Conservation (phyloP, 2,888 invertebrate species). For the Nomada ruficornis region DNA sequence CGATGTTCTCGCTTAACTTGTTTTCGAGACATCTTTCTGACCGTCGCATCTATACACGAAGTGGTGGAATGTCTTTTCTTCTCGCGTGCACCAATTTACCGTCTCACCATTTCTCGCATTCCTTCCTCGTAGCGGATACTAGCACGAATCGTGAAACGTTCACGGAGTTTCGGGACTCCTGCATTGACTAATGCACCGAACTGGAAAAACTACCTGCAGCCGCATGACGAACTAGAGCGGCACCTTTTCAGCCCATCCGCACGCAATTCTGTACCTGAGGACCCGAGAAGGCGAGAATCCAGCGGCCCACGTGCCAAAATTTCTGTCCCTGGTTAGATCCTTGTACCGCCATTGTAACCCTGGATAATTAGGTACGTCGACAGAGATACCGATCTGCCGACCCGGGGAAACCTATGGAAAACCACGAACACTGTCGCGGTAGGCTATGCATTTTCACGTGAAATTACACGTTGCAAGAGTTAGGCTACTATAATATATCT, state of each 20-base stretch:
- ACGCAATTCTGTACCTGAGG: constrained; percentile 27
- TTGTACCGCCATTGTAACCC: constrained; percentile 48
- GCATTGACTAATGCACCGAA: neutral
- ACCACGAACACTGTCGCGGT: constrained; percentile 27
- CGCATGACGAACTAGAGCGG: neutral
- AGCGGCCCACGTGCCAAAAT: constrained; percentile 68
- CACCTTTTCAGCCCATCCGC: constrained; percentile 29
- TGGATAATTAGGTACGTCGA: constrained; percentile 59
- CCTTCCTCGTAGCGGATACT: too few relatives aligned
- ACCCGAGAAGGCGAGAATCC: constrained; percentile 38
- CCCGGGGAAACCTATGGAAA: constrained; percentile 6
- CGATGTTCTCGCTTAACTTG: neutral
- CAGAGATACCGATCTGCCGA: constrained; percentile 70
- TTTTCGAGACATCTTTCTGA: neutral
- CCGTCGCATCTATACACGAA: neutral
- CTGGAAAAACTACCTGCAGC: constrained; percentile 28
- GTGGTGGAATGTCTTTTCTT: too few relatives aligned
- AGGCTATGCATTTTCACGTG: neutral
- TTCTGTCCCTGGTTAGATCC: constrained; percentile 49
- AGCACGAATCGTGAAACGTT: neutral
- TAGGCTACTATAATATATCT: neutral
- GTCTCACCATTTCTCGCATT: too few relatives aligned
- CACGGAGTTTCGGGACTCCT: neutral
- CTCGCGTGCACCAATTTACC: too few relatives aligned
- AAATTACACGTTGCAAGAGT: neutral